phyloP scores from a whole-genome alignment of 2,113 vertebrate species.

The Alectura lathami region DNA sequence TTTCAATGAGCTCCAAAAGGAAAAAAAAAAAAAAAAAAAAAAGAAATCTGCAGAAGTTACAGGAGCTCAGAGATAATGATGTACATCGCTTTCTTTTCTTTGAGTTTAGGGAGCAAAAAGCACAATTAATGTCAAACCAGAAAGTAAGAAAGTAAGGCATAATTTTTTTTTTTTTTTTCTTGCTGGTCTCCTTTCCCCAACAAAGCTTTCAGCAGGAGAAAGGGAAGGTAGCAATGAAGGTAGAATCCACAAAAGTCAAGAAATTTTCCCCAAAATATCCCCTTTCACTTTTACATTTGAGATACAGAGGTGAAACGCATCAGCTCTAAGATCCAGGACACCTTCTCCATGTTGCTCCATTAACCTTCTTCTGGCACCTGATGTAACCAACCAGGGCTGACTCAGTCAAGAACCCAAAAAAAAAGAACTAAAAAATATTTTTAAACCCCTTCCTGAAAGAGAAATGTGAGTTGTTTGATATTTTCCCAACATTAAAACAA shows the following conservation, averaged over 20 bases:
- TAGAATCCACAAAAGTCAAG: background rate
- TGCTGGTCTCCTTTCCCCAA: background rate
- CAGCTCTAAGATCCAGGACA: background rate
- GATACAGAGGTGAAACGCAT: background rate
- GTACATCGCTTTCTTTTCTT: background rate
- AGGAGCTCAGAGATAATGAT: background rate
- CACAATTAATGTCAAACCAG: background rate
- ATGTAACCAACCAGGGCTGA: background rate
- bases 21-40: background rate
- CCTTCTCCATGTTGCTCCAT: background rate
- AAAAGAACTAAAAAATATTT: too few species aligned
- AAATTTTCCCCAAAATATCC: background rate
- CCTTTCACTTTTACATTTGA: background rate
- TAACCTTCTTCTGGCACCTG: background rate
- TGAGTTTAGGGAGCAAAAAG: background rate
- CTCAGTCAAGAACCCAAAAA: background rate
- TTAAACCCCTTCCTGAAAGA: background rate
- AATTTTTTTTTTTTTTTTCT: background rate
- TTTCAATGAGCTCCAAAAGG: background rate
- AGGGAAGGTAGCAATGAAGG: background rate
- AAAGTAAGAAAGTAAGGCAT: background rate
- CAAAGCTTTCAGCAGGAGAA: background rate
- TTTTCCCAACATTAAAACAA: background rate
- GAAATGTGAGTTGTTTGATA: background rate
- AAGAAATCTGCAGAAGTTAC: background rate